Evolutionary conservation across 2,888 invertebrate species (phyloP), one percentile per base, ranked within the genome.

Genomic region (Elmis aenea): DNA sequence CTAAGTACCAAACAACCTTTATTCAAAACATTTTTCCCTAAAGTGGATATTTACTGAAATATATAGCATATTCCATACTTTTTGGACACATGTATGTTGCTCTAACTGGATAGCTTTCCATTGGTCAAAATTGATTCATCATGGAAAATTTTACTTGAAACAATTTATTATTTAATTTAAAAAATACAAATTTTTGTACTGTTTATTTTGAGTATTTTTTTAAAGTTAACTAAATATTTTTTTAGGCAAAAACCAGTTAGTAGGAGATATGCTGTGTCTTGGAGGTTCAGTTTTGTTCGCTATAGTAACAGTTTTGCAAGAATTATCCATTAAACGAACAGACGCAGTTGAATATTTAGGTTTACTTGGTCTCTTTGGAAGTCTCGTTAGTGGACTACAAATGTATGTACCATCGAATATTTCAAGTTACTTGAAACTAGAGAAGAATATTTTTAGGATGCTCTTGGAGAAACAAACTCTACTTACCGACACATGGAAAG

Each of bases 211-310:
- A n/a, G n/a, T n/a, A n/a, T n/a, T n/a, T 26, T 13, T 5, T 26
- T 26, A 14, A 9, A 11, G 13, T 13, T 9, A 33, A 14, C 9
- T n/a, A 16, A n/a, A 14, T 18, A 11, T 25, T 2, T 23, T 72
- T 71, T 21, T 69, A 86, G 87, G 83, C 16, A 79, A 80, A 64
- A 84, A 86, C 64, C 83, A 83, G 51, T 68, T 87, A 8, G 79
- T 88, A 2, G 91, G 91, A 2, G 90, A 91, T 61, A 79, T 89
- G 77, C 69, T 90, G 12, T 85, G 86, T 57, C 71, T 89, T 5
- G 78, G 76, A 5, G 88, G 87, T 2, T 86, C 88, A 0, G 73
- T 85, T 1, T 69, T 89, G 3, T 88, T 85, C 58, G 88, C 87
- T 2, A 71, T 85, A 25, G 83, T 85, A 11, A 88, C 89, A 51